Conservation (phyloP, 2,797 vertebrate species). For the Tenualosa ilisha region DNA sequence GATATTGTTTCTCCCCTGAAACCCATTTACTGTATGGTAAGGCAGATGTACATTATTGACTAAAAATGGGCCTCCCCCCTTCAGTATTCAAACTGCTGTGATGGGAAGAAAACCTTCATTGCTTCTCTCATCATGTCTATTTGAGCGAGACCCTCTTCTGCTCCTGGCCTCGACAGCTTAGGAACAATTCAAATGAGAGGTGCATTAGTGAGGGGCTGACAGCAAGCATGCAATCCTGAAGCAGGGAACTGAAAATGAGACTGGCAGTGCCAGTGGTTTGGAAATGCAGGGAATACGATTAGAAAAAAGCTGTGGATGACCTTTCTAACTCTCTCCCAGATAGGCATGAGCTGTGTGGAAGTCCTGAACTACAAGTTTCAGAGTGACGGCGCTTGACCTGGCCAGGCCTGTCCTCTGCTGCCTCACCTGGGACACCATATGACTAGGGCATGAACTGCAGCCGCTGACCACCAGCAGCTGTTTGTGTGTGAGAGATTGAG, state of each 20-base stretch:
- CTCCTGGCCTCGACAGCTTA: not conserved
- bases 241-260: not conserved
- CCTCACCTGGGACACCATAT: constrained; percentile 4
- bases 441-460: not conserved
- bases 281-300: not conserved
- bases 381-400: not conserved
- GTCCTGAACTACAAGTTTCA: not conserved
- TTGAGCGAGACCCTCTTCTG: not conserved
- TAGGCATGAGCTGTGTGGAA: not conserved
- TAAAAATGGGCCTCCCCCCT: not conserved
- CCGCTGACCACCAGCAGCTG: not conserved
- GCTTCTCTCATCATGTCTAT: constrained; percentile 10
- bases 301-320: not conserved
- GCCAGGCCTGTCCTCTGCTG: not conserved
- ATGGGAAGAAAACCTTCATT: constrained; percentile 14
- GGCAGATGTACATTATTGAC: constrained; percentile 21
- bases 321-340: not conserved
- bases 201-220: not conserved
- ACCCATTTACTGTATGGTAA: constrained; percentile 16
- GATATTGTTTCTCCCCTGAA: constrained; percentile 21
- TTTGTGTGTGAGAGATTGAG: not conserved
- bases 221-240: constrained; percentile 8
- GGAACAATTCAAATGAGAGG: constrained; percentile 20
- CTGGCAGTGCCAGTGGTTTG: not conserved
- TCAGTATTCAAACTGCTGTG: not conserved